Evolutionary conservation across 23 tunicate species (phyloP).

Genomic region (Trididemnum nubilum): DNA sequence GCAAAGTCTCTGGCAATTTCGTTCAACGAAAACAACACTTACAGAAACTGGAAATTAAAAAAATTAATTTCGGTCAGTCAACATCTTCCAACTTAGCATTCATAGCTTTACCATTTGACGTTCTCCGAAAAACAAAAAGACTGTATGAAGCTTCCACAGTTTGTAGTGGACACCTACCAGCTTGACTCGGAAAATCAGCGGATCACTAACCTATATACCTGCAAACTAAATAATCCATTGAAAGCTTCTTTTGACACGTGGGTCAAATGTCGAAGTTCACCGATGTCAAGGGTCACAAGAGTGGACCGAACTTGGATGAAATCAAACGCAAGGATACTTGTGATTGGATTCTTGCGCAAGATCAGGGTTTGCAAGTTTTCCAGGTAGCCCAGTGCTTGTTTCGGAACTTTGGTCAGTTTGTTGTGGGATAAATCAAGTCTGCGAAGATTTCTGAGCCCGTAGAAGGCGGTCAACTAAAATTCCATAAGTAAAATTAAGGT

Average conservation of each 20-base stretch:
- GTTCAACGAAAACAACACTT: no score
- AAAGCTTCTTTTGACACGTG: slow-evolving; percentile 49
- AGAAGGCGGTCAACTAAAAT: slow-evolving; percentile 56
- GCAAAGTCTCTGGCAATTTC: no score
- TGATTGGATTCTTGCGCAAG: slow-evolving; percentile 69
- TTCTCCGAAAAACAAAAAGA: no score
- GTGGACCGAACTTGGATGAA: slow-evolving; percentile 34
- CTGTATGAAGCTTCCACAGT: no score
- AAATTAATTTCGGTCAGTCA: no score
- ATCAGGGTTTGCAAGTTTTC: slow-evolving; percentile 26
- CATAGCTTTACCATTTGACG: no score
- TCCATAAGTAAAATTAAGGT: no score
- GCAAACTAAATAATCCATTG: slow-evolving; percentile 32
- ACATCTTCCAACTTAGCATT: no score
- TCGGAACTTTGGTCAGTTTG: slow-evolving; percentile 44
- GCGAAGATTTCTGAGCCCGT: slow-evolving; percentile 30
- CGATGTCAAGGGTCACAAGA: slow-evolving; percentile 47
- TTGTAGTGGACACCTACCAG: no score
- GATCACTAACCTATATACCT: slow-evolving; percentile 43
- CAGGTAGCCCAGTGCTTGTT: slow-evolving; percentile 21
- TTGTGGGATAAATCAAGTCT: slow-evolving; percentile 61
- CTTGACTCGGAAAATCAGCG: no score
- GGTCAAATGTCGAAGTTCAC: slow-evolving; percentile 57
- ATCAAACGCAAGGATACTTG: slow-evolving; percentile 40
- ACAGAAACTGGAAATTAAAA: no score